A percentile compares a stretch with the other conserved stretches of the same genome.
Evolutionary conservation across 2,113 vertebrate genomes (phyloP).

Genomic region (Leuciscus idus): DNA sequence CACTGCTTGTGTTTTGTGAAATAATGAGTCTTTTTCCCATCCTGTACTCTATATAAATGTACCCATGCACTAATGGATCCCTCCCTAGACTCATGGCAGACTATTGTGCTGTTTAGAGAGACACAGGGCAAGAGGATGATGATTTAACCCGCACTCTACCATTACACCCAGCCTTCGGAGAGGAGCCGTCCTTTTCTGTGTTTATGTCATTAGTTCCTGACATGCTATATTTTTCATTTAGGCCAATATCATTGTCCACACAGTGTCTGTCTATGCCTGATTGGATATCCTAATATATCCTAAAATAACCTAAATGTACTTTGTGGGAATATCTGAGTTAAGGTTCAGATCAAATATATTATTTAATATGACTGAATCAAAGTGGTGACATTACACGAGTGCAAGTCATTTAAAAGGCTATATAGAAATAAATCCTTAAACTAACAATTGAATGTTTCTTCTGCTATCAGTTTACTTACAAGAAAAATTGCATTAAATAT

Average conservation of each 20-base stretch:
- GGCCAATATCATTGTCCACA: not conserved
- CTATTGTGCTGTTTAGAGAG: slow-evolving; percentile 4
- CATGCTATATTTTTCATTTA: not conserved
- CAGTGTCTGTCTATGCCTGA: not conserved
- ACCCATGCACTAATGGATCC: slow-evolving; percentile 23
- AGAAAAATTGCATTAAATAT: not conserved
- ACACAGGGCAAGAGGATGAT: slow-evolving; percentile 16
- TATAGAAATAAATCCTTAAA: not conserved
- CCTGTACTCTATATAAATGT: slow-evolving; percentile 6
- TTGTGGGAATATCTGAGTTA: no score
- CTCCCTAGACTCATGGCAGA: slow-evolving; percentile 5
- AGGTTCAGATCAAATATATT: no score
- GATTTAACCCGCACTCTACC: slow-evolving; percentile 41
- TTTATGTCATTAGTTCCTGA: not conserved
- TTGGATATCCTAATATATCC: not conserved
- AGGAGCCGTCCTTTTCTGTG: slow-evolving; percentile 45
- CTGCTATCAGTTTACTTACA: not conserved
- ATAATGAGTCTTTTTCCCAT: slow-evolving; percentile 13
- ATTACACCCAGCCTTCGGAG: slow-evolving; percentile 35
- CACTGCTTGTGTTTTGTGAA: not conserved
- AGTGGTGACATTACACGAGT: not conserved
- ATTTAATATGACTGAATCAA: not conserved
- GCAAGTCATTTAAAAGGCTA: not conserved
- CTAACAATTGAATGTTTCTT: not conserved
- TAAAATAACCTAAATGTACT: not conserved